These are phyloP conservation scores for Thymallus thymallus DNA, from an alignment of 2,113 vertebrate species.

Conservation along the genomic window DNA sequence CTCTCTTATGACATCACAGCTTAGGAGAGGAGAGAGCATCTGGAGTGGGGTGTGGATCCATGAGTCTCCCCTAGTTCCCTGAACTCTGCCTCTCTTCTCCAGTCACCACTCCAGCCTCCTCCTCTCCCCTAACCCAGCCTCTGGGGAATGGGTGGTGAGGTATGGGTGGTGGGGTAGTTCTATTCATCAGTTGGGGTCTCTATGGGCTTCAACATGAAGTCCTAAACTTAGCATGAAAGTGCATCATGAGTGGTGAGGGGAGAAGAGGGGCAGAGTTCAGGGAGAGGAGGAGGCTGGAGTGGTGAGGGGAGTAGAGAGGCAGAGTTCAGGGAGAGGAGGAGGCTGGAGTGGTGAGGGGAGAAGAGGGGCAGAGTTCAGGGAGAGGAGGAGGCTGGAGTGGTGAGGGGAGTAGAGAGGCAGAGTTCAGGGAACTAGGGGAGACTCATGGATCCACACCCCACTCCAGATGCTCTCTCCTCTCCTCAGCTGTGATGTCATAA, in stretches of 20 bases:
- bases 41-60: slow-evolving; percentile 73
- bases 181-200: too few species aligned
- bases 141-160: too few species aligned
- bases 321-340: too few species aligned
- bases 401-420: slow-evolving; percentile 43
- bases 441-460: slow-evolving; percentile 67
- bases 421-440: slow-evolving; percentile 48
- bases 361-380: slow-evolving; percentile 31
- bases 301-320: too few species aligned
- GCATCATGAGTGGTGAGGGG: too few species aligned
- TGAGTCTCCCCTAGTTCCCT: slow-evolving; percentile 30
- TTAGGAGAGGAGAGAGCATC: slow-evolving; percentile 65
- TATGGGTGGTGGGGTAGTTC: too few species aligned
- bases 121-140: too few species aligned
- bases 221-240: too few species aligned
- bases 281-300: too few species aligned
- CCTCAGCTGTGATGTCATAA: slow-evolving; percentile 69
- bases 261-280: too few species aligned
- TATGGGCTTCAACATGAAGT: too few species aligned
- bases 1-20: slow-evolving; percentile 69
- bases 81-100: neutral
- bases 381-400: slow-evolving; percentile 44
- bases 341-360: too few species aligned
- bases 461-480: slow-evolving; percentile 71
- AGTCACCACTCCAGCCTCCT: neutral